Conservation (phyloP, 1,140 invertebrate species). For the Heliothis subflexa region DNA sequence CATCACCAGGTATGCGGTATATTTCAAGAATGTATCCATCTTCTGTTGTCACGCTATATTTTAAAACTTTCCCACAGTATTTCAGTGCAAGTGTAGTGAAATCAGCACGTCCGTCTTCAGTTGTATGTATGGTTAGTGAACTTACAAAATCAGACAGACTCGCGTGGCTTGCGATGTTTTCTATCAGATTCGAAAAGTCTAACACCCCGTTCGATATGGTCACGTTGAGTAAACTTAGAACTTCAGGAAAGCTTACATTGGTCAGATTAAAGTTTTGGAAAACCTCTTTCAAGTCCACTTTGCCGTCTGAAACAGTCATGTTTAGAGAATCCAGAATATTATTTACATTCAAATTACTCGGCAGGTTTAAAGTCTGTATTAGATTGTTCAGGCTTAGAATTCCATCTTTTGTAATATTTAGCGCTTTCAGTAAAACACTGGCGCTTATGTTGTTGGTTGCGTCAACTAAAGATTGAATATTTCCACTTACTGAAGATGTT, state of each 20-base stretch:
- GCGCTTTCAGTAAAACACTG: too few relatives aligned
- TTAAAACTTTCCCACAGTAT: not conserved
- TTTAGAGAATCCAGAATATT: too few relatives aligned
- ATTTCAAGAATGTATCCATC: conserved; percentile 27
- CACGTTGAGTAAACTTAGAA: not conserved
- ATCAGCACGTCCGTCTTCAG: conserved; percentile 36
- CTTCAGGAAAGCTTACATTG: not conserved
- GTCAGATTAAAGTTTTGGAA: not conserved
- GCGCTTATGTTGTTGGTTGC: not conserved
- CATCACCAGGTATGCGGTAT: conserved; percentile 3
- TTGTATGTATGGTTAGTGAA: not conserved
- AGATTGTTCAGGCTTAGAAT: too few relatives aligned
- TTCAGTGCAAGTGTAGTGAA: not conserved
- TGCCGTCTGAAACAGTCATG: not conserved
- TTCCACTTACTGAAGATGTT: not conserved
- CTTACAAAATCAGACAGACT: not conserved
- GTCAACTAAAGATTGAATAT: not conserved
- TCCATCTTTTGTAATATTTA: too few relatives aligned
- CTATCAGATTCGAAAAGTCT: not conserved
- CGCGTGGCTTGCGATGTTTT: not conserved
- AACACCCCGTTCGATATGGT: not conserved
- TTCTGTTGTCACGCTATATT: conserved; percentile 15
- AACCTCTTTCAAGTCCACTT: not conserved
- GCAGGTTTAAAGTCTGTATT: too few relatives aligned
- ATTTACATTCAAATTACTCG: too few relatives aligned